Evolutionary conservation across 2,888 invertebrate species (phyloP).

Genomic region (Caenorhabditis doughertyi): DNA sequence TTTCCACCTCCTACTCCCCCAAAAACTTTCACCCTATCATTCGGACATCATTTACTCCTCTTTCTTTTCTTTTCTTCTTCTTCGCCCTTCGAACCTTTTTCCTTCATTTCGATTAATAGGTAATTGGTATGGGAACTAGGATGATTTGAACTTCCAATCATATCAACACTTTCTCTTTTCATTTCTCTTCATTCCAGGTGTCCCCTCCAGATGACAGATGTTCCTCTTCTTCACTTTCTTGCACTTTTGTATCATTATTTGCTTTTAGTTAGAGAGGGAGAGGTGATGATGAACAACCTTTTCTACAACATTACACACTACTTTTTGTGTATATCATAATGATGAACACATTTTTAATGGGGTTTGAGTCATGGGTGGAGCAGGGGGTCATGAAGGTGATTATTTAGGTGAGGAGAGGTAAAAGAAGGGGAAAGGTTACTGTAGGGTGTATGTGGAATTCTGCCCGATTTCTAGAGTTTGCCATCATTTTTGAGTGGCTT

Average conservation of each 20-base stretch:
- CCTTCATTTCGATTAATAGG: no score
- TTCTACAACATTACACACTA: conserved; percentile 25
- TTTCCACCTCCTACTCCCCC: neutral
- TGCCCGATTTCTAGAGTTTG: no score
- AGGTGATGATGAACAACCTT: conserved; percentile 8
- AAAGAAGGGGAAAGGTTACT: no score
- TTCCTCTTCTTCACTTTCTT: neutral
- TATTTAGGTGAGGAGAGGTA: no score
- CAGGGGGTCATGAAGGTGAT: no score
- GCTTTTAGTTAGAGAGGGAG: neutral
- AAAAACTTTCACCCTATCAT: conserved; percentile 8
- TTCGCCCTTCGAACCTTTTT: no score
- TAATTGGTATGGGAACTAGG: conserved; percentile 59
- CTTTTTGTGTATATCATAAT: no score
- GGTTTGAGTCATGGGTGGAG: no score
- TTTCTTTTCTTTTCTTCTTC: neutral
- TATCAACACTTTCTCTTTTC: conserved; percentile 46
- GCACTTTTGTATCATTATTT: neutral
- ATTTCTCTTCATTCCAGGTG: conserved; percentile 26
- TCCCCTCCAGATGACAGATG: conserved; percentile 5
- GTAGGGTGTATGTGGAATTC: no score
- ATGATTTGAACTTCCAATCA: conserved; percentile 30
- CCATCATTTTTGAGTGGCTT: no score
- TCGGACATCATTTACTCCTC: neutral
- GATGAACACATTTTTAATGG: no score